A percentile compares a stretch with the other conserved stretches of the same genome.
phyloP scores from a whole-genome alignment of 2,797 vertebrate species.

The Anabas testudineus region DNA sequence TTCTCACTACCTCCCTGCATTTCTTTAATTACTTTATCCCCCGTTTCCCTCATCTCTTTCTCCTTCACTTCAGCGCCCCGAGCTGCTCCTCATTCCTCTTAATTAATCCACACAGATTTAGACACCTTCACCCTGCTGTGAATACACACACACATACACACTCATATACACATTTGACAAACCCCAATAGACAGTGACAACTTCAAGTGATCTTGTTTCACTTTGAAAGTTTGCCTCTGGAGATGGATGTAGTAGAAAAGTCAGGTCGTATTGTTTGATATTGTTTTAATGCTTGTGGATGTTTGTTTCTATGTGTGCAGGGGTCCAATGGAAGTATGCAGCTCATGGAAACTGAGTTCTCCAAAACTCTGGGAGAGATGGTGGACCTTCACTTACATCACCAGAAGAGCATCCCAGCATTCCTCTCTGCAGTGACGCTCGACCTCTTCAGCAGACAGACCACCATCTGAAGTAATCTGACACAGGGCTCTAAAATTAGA shows the following conservation, averaged over 20 bases:
- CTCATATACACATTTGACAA: conserved; percentile 29
- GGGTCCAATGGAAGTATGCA: conserved; percentile 81
- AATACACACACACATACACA: conserved; percentile 24
- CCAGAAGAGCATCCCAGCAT: conserved; percentile 97
- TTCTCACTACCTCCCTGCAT: conserved; percentile 43
- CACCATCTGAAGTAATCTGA: conserved; percentile 49
- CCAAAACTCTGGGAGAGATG: conserved; percentile 87
- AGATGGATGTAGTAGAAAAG: conserved; percentile 26
- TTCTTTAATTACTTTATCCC: conserved; percentile 80
- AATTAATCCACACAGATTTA: conserved; percentile 84
- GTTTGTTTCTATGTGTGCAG: conserved; percentile 46
- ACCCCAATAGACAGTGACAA: conserved; percentile 59
- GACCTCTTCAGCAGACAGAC: conserved; percentile 94
- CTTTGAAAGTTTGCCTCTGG: conserved; percentile 58
- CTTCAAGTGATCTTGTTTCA: conserved; percentile 59
- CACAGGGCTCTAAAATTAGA: neutral
- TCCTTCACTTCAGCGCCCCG: conserved; percentile 76
- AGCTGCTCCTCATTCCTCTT: conserved; percentile 79
- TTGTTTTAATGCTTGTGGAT: conserved; percentile 4
- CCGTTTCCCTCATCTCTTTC: conserved; percentile 71
- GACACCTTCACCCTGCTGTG: conserved; percentile 76
- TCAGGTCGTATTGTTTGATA: conserved; percentile 34
- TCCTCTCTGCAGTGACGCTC: conserved; percentile 86
- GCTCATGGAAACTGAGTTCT: conserved; percentile 93
- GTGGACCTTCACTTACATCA: conserved; percentile 91